Evolutionary conservation across 2,113 vertebrate genomes (phyloP), one percentile per base, ranked within the genome.

Genomic region (Leptosomus discolor): DNA sequence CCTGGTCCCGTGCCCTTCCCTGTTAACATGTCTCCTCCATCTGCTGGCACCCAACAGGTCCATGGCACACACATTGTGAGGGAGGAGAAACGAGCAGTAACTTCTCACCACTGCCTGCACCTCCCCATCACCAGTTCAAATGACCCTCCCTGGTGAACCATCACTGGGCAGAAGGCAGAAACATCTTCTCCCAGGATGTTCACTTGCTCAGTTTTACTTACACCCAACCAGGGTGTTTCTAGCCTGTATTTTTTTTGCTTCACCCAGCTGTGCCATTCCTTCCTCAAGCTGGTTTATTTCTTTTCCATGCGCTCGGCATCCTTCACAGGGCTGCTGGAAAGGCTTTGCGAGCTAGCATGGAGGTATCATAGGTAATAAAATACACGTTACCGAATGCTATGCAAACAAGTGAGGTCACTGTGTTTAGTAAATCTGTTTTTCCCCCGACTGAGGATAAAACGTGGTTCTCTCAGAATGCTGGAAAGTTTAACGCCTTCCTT

Each of bases 371-470:
- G 95, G 96, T 86, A 96, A 97, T 98, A 97, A 98, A 97, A 96
- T 41, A 91, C 85, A 96, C 11, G 95, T 97, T 97, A 97, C 95
- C 20, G 2, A 92, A 95, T 60, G 89, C 96, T 98, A n/a, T 97
- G 96, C 97, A 98, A 98, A 98, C 98, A 98, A 94, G 95, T 98
- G 95, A 98, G 90, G 82, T 98, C 98, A 98, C 90, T 6, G 22
- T 97, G 94, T 98, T 97, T 98, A 96, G 97, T 97, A 97, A 96
- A 98, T 97, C 97, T 91, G 94, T 95, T 96, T 97, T 97, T 91
- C 87, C 93, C 92, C 61, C 17, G 5, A 19, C 87, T 85, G 75
- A 94, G 97, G 97, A 92, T 95, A 95, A 98, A 97, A 97, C 80
- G 87, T 76, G 89, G 86, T 88, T 94, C 97, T 95, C 90, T 93